These are phyloP conservation scores for Antheraea assamensis DNA, from an alignment of 2,888 invertebrate species.

Conservation along the genomic window DNA sequence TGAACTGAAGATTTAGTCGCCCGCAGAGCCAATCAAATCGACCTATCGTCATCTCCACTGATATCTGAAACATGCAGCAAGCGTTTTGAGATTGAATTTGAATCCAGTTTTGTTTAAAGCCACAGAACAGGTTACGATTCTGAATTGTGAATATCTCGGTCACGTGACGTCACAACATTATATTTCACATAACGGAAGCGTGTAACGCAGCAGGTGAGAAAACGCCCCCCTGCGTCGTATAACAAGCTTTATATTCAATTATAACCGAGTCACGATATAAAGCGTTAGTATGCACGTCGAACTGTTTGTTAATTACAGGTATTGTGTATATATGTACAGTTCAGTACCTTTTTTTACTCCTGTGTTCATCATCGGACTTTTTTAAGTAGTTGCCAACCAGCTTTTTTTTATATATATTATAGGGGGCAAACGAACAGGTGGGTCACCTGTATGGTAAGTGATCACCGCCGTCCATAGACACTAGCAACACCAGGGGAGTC, in stretches of 20 bases:
- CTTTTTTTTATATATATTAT: no score
- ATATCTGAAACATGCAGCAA: not conserved
- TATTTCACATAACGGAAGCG: not conserved
- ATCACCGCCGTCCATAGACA: no score
- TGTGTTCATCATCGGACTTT: no score
- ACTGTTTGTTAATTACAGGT: not conserved
- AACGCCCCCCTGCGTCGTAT: slow-evolving; percentile 5
- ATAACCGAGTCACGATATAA: not conserved
- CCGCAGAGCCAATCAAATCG: no score
- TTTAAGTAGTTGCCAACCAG: no score
- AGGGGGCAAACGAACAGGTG: no score
- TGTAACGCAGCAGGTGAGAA: slow-evolving; percentile 13
- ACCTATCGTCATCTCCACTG: no score
- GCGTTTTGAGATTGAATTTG: not conserved
- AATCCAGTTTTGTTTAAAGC: not conserved
- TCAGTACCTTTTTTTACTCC: no score
- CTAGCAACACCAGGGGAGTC: no score
- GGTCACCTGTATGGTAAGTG: no score
- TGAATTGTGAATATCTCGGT: not conserved
- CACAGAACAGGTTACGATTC: not conserved
- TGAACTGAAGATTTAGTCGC: no score
- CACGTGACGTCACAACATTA: slow-evolving; percentile 18
- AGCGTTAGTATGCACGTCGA: not conserved
- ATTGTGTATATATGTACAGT: no score
- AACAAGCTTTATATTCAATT: not conserved